These are phyloP conservation scores for Leptogaster cylindrica DNA, from an alignment of 2,888 invertebrate species.

Conservation along the genomic window DNA sequence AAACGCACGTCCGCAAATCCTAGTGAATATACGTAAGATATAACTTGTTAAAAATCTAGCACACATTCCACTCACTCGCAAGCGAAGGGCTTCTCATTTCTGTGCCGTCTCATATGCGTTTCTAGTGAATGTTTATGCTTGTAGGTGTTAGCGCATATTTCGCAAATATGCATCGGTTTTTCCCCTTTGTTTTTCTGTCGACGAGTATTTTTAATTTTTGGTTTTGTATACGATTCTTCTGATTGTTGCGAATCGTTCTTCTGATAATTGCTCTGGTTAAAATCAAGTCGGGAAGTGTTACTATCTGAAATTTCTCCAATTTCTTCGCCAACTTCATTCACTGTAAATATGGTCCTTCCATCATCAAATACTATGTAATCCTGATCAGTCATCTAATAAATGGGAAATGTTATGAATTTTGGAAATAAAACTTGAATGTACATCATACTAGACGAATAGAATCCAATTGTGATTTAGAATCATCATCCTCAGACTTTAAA, in stretches of 20 bases:
- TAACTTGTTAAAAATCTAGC: not conserved
- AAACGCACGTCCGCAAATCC: slow-evolving; percentile 59
- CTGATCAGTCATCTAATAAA: not conserved
- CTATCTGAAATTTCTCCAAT: too few relatives aligned
- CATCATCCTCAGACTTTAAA: slow-evolving; percentile 10
- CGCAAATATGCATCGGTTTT: slow-evolving; percentile 53
- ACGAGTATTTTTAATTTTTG: too few relatives aligned
- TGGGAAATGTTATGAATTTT: not conserved
- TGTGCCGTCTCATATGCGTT: slow-evolving; percentile 59
- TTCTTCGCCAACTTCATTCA: not conserved
- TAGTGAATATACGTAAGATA: slow-evolving; percentile 42
- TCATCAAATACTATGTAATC: slow-evolving; percentile 10
- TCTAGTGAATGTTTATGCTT: slow-evolving; percentile 59
- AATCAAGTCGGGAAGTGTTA: not conserved
- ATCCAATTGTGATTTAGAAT: not conserved
- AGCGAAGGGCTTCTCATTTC: slow-evolving; percentile 59
- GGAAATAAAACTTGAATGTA: not conserved
- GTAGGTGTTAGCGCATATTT: slow-evolving; percentile 60
- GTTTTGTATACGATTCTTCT: too few relatives aligned
- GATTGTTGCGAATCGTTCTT: too few relatives aligned
- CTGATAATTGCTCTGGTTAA: not conserved
- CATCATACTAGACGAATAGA: too few relatives aligned
- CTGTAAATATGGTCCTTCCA: not conserved
- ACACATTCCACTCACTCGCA: slow-evolving; percentile 60
- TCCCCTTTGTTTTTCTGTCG: not conserved